Percentiles rank a stretch among this genome's conserved stretches.
Evolutionary conservation across 2,888 invertebrate species (phyloP).

Genomic region (Drosophila antonietae): DNA sequence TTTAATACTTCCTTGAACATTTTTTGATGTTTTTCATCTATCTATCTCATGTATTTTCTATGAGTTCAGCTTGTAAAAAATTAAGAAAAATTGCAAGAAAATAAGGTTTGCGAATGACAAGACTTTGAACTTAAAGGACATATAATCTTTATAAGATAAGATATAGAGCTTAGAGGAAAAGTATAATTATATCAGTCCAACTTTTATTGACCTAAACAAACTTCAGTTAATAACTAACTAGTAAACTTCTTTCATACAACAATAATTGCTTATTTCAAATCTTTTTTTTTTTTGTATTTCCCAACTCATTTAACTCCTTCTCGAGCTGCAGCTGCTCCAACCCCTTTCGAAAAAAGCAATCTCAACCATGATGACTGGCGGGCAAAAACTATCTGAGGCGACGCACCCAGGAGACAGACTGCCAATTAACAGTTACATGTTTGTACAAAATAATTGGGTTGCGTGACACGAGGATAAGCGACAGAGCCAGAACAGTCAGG

Average conservation of each 20-base stretch:
- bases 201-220: not conserved
- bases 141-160: too few species aligned
- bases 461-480: constrained; percentile 64
- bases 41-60: too few species aligned
- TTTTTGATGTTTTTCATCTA: too few species aligned
- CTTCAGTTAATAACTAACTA: not conserved
- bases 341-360: constrained; percentile 60
- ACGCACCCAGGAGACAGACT: constrained; percentile 60
- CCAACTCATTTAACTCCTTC: constrained; percentile 5
- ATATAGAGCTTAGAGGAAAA: not conserved
- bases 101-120: too few species aligned
- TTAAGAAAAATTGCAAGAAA: too few species aligned
- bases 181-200: not conserved
- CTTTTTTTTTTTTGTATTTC: not conserved
- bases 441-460: constrained; percentile 75
- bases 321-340: constrained; percentile 12
- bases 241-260: not conserved
- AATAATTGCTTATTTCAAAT: not conserved
- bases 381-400: constrained; percentile 51
- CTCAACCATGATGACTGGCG: constrained; percentile 46
- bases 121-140: not conserved
- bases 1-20: too few species aligned
- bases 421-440: constrained; percentile 82
- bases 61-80: too few species aligned
- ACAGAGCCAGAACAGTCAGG: constrained; percentile 15